Base-by-base conservation (phyloP, 1,140 invertebrate species). In the Brachionus koreanus region DNA sequence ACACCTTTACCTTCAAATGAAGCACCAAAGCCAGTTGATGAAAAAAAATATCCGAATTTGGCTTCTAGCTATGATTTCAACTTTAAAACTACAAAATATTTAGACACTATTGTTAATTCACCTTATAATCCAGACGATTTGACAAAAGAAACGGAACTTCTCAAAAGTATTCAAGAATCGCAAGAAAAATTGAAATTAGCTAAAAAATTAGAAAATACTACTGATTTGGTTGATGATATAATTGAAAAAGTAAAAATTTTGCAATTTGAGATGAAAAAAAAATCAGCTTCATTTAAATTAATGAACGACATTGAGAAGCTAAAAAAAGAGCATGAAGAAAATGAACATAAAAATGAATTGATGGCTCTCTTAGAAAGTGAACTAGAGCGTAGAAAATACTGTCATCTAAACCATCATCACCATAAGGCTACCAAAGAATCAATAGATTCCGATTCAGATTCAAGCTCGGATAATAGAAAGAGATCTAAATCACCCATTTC, bases 211-310 rank as follows among this genome's bases (percentile, higher is more conserved):
- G 76, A 79, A 16, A 57, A 65, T n/a, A 79, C 76, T 16, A 79
- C 46, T 1, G 49, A 61, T 35, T 16, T 79, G 23, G 76, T 79
- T 25, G 76, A 79, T 65, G 76, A 79, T 25, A 79, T 79, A 3
- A 65, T 79, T 10, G 76, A 79, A 12, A 79, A 79, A 65, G 61
- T 79, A 42, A 79, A 65, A 61, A 13, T 57, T 9, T 43, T 79
- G 25, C 76, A 79, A 65, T 39, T 16, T 1, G 76, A 79, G 23
- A 79, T 79, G 76, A 79, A 79, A 65, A 57, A 65, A 57, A 79
- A 79, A 43, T 79, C 49, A 37, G 76, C 33, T 29, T 37, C 76
- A 19, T 33, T 39, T 25, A 79, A 65, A 65, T 35, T 65, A 23
- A 23, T 29, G 19, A 79, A 29, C 12, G 76, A 79, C 16, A 35